Base-by-base conservation (phyloP, 2,888 invertebrate species). In the Dynastes grantii region DNA sequence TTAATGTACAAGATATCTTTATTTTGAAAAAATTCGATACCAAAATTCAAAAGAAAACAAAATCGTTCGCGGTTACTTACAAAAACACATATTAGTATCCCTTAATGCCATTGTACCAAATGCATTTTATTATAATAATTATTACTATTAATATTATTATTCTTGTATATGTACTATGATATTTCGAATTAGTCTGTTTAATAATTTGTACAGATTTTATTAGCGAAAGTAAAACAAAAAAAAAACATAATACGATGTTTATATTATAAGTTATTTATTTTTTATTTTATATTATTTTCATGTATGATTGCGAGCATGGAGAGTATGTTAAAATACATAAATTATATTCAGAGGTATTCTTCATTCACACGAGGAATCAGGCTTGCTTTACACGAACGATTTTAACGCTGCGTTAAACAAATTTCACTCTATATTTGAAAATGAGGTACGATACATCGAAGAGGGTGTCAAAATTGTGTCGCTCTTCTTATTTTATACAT, bases 241-340 rank as follows among this genome's bases (percentile, higher is more conserved):
- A 79, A 63, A 77, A 77, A 49, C 63, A 77, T 45, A 45, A 73
- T 76, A 81, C 79, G 79, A 80, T 78, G 80, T 85, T 82, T 84
- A 84, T 82, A 83, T 67, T 82, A 81, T 85, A 84, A 84, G 83
- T 83, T 84, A 84, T 84, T 85, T 86, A 81, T 81, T 82, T 83
- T 81, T 80, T 73, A 73, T 58, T 58, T 73, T 73, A 76, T 81
- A 81, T 80, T 81, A 76, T 80, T 81, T 80, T 78, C 77, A 76
- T 75, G 75, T 67, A 77, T 55, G 79, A 68, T 64, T 78, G 79
- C 22, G 75, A 71, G 55, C 73, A 37, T 78, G 61, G 81, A 73
- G 45, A 22, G 73, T 58, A 6, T 73, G 73, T 40, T 49, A 49
- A 49, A 13, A 63, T 63, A 63, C 49, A n/a, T 11, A 8, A 45